phyloP scores from a whole-genome alignment of 2,797 vertebrate genomes.

The Leptatherina wallacei region DNA sequence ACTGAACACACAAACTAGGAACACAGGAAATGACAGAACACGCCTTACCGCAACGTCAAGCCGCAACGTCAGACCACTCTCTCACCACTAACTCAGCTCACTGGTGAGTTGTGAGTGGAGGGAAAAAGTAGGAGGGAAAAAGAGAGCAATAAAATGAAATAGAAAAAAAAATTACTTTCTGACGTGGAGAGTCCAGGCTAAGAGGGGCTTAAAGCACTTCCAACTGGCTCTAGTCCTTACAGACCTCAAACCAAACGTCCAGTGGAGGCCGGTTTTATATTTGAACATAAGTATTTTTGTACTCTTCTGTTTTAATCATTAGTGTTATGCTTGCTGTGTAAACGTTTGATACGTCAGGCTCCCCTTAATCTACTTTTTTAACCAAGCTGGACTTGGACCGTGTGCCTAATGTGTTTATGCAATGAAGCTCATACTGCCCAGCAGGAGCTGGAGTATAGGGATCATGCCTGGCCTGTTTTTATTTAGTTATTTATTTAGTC shows the following conservation, averaged over 20 bases:
- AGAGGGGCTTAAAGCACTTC: constrained; percentile 56
- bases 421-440: constrained; percentile 35
- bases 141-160: constrained; percentile 33
- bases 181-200: constrained; percentile 36
- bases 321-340: constrained; percentile 45
- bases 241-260: constrained; percentile 63
- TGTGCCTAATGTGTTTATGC: constrained; percentile 41
- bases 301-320: constrained; percentile 70
- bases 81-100: too few species aligned
- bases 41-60: too few species aligned
- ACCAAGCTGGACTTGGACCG: constrained; percentile 36
- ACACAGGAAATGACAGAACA: too few species aligned
- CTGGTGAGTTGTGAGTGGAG: too few species aligned
- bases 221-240: constrained; percentile 54
- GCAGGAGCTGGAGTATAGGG: constrained; percentile 21
- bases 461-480: constrained; percentile 5
- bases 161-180: constrained; percentile 23
- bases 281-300: constrained; percentile 58
- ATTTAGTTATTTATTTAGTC: constrained; percentile 20
- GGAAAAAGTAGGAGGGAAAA: neutral
- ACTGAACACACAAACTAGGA: too few species aligned
- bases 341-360: constrained; percentile 46
- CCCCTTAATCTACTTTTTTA: constrained; percentile 40
- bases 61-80: too few species aligned
- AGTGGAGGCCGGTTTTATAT: constrained; percentile 58